phyloP scores from a whole-genome alignment of 2,797 vertebrate genomes.

The Menidia menidia region DNA sequence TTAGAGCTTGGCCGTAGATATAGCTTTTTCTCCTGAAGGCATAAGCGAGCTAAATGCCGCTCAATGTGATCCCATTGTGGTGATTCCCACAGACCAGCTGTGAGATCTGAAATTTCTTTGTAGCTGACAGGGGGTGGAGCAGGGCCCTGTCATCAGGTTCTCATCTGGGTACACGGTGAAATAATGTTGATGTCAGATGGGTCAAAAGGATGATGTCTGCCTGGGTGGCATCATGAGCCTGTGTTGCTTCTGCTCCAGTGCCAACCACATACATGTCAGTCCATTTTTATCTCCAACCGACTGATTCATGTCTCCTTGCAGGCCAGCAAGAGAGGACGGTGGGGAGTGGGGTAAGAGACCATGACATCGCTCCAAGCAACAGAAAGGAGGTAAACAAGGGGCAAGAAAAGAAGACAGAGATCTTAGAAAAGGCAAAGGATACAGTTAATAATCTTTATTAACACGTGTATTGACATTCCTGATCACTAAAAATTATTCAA shows the following conservation, averaged over 20 bases:
- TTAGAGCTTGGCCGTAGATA: constrained; percentile 64
- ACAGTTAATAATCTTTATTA: constrained; percentile 4
- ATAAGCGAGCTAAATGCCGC: constrained; percentile 60
- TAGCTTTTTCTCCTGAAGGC: constrained; percentile 59
- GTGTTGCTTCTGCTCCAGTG: constrained; percentile 32
- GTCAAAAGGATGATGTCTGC: constrained; percentile 47
- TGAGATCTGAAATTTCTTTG: constrained; percentile 38
- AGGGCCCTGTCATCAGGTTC: constrained; percentile 21
- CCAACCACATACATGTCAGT: constrained; percentile 41
- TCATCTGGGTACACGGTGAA: constrained; percentile 43
- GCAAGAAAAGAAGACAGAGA: background rate
- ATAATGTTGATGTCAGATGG: constrained; percentile 28
- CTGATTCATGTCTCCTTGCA: constrained; percentile 58
- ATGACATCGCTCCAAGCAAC: constrained; percentile 24
- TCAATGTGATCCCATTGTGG: constrained; percentile 54
- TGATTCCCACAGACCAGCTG: constrained; percentile 46
- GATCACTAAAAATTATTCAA: background rate
- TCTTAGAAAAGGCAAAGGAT: constrained; percentile 16
- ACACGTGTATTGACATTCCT: constrained; percentile 5
- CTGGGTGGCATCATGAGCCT: constrained; percentile 28
- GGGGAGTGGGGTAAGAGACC: constrained; percentile 8
- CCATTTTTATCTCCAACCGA: constrained; percentile 45
- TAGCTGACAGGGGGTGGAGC: constrained; percentile 8
- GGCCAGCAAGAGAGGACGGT: constrained; percentile 14
- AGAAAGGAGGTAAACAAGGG: constrained; percentile 37